Evolutionary conservation across 1,140 invertebrate species (phyloP).

Genomic region (Bilobella aurantiaca): DNA sequence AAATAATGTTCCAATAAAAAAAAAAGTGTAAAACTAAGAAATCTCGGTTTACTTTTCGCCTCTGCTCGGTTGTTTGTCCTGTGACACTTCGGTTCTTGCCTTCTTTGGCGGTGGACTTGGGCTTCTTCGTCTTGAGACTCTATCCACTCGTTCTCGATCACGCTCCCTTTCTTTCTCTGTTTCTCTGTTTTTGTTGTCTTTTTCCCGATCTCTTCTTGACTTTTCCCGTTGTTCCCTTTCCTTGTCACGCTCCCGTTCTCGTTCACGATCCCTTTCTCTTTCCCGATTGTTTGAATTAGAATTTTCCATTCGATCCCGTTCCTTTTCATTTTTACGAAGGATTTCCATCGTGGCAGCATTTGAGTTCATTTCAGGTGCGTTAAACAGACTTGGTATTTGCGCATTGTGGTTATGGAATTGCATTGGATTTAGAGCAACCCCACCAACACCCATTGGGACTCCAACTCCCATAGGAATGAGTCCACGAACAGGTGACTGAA

Average conservation of each 20-base stretch:
- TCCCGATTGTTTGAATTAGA: no score
- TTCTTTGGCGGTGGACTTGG: background rate
- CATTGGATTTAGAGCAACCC: background rate
- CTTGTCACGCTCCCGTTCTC: slow-evolving; percentile 37
- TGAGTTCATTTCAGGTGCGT: background rate
- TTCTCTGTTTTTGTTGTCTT: slow-evolving; percentile 25
- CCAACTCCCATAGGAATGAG: background rate
- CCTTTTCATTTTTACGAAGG: background rate
- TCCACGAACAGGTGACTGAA: background rate
- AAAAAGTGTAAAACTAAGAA: no score
- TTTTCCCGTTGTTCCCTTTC: slow-evolving; percentile 37
- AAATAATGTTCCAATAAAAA: no score
- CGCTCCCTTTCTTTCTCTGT: slow-evolving; percentile 31
- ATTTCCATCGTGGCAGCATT: background rate
- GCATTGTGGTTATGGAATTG: background rate
- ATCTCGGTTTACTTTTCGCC: background rate
- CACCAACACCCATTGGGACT: background rate
- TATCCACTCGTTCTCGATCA: slow-evolving; percentile 23
- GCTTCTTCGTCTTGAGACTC: slow-evolving; percentile 8
- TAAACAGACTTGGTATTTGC: background rate
- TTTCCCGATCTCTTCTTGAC: slow-evolving; percentile 38
- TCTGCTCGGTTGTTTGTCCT: background rate
- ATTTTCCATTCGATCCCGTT: background rate
- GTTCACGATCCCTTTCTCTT: background rate
- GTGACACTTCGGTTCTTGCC: background rate